These are phyloP conservation scores for Heterocephalus glaber DNA, from an alignment of 2,113 vertebrate species.

Conservation along the genomic window DNA sequence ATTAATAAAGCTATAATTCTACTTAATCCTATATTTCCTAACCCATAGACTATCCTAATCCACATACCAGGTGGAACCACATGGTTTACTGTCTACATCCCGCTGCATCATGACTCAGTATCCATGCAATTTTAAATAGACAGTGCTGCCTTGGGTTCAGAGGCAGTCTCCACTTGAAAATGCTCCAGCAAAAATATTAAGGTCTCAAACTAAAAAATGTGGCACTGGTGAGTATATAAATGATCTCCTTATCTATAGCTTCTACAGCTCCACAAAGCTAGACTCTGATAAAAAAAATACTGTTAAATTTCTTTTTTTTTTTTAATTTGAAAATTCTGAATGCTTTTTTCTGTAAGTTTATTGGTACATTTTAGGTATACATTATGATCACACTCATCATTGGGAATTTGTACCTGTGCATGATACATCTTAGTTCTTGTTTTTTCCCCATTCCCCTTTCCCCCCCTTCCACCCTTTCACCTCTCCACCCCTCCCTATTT, in stretches of 20 bases:
- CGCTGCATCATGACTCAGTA: neutral
- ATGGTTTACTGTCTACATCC: neutral
- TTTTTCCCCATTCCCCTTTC: too few relatives aligned
- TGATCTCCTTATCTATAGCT: neutral
- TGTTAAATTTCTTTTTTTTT: neutral
- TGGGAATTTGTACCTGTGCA: too few relatives aligned
- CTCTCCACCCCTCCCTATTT: too few relatives aligned
- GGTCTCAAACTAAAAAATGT: neutral
- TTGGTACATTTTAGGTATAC: too few relatives aligned
- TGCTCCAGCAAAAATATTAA: neutral
- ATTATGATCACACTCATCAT: too few relatives aligned
- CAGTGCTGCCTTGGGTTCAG: neutral
- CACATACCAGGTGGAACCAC: neutral
- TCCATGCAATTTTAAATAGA: neutral
- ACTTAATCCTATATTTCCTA: neutral
- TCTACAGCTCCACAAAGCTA: neutral
- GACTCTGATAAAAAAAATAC: neutral
- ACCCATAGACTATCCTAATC: neutral
- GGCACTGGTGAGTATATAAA: neutral
- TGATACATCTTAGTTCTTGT: too few relatives aligned
- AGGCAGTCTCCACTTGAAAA: neutral
- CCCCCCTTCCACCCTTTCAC: too few relatives aligned
- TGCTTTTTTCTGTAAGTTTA: too few relatives aligned
- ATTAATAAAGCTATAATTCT: neutral
- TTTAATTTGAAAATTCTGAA: too few relatives aligned